These are phyloP conservation scores for Pao palembangensis DNA, from an alignment of 2,113 vertebrate genomes.

Conservation along the genomic window DNA sequence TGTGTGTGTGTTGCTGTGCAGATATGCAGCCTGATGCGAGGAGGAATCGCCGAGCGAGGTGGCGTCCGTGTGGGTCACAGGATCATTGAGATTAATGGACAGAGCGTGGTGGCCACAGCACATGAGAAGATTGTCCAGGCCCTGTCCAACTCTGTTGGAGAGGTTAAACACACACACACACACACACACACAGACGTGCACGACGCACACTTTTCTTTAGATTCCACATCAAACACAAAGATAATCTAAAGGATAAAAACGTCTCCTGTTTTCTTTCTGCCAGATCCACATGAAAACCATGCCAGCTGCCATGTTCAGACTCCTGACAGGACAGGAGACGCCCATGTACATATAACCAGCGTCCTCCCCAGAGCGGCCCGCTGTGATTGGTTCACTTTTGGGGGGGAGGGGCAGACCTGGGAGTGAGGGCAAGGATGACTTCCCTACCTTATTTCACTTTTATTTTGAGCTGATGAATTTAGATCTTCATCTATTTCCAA, in stretches of 20 bases:
- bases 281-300: conserved; percentile 99
- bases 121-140: conserved; percentile 99
- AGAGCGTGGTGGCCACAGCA: conserved; percentile 96
- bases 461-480: conserved; percentile 43
- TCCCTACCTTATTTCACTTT: conserved; percentile 23
- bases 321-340: conserved; percentile 97
- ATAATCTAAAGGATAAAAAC: not conserved
- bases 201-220: too few species aligned
- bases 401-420: conserved; percentile 16
- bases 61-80: conserved; percentile 94
- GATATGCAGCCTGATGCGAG: conserved; percentile 98
- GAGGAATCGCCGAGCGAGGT: conserved; percentile 95
- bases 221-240: not conserved
- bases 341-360: conserved; percentile 89
- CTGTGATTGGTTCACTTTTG: conserved; percentile 18
- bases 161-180: conserved; percentile 76
- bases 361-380: conserved; percentile 25
- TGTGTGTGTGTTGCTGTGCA: conserved; percentile 44
- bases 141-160: conserved; percentile 95
- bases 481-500: conserved; percentile 45
- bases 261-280: conserved; percentile 4
- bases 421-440: conserved; percentile 11
- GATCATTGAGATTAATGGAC: conserved; percentile 98
- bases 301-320: conserved; percentile 98
- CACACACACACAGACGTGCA: not conserved